Evolutionary conservation across 2,113 vertebrate genomes (phyloP), one percentile per base, ranked within the genome.

Genomic region (Pimephales promelas): DNA sequence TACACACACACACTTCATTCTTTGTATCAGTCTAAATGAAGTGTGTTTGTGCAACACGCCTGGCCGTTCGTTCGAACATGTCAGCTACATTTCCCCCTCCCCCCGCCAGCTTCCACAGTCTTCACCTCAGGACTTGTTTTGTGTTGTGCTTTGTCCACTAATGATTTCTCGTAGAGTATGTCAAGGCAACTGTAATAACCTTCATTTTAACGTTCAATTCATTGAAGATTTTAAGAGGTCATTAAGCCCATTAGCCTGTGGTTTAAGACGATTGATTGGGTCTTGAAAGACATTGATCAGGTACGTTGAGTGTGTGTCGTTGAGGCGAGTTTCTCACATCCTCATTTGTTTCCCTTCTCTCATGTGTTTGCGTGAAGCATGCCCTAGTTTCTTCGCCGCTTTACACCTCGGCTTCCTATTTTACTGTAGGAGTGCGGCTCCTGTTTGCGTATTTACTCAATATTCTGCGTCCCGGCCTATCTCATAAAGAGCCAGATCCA

Each of bases 251-350:
- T 80, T 80, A 80, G 57, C 45, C 78, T 34, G 40, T 3, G 45
- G 40, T 80, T 80, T 68, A 68, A 49, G 43, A 80, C 18, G 6
- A 80, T 80, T 80, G 61, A 80, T 80, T 64, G 14, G 24, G 13
- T 79, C 40, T 79, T 47, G 24, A 66, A 59, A 59, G 57, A 45
- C 77, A 79, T 79, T 20, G 77, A 79, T 79, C 59, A 79, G 59
- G 13, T 61, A 11, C 49, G 26, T 31, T 10, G 75, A 78, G 75
- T 59, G 54, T 61, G 72, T 75, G 72, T 76, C 54, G 24, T 24
- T 13, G 22, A 14, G 34, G 20, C 11, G 40, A 45, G 40, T 16
- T 47, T 74, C 72, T 28, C 72, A 74, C 71, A 74, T 28, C 28
- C 45, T 74, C 71, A 74, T 74, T 31, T 52, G 72, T 74, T 74